Evolutionary conservation across 2,113 vertebrate species (phyloP).

Genomic region (Tachycineta bicolor): DNA sequence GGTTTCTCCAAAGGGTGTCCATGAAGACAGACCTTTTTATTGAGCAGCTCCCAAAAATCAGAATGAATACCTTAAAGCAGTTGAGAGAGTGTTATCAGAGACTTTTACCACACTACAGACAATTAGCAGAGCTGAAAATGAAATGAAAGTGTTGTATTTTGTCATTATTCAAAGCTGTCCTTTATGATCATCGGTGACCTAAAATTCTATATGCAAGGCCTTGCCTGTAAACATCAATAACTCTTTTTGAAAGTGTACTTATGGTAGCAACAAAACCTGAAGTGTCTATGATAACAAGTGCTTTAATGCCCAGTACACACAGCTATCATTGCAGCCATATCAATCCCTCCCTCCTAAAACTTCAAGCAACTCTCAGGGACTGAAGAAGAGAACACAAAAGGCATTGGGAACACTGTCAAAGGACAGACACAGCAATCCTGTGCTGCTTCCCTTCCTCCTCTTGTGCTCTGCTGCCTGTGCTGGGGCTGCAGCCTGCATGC

Average conservation of each 20-base stretch:
- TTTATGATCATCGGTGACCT: not conserved
- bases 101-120: not conserved
- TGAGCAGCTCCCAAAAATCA: not conserved
- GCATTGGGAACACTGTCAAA: rapidly evolving
- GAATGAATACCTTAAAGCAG: not conserved
- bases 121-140: not conserved
- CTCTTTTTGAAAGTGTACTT: not conserved
- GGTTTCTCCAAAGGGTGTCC: not conserved
- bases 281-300: not conserved
- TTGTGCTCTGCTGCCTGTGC: rapidly evolving
- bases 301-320: not conserved
- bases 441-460: not conserved
- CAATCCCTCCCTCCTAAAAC: not conserved
- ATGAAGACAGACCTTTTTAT: not conserved
- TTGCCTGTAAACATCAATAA: not conserved
- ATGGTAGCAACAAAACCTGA: not conserved
- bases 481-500: not conserved
- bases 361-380: not conserved
- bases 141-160: not conserved
- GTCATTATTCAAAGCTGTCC: not conserved
- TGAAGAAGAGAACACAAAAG: not conserved
- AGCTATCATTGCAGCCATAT: not conserved
- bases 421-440: not conserved
- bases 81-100: not conserved
- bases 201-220: not conserved